A percentile compares a stretch with the other conserved stretches of the same genome.
Conservation (phyloP, 2,113 vertebrate genomes). For the Eolophus roseicapilla region DNA sequence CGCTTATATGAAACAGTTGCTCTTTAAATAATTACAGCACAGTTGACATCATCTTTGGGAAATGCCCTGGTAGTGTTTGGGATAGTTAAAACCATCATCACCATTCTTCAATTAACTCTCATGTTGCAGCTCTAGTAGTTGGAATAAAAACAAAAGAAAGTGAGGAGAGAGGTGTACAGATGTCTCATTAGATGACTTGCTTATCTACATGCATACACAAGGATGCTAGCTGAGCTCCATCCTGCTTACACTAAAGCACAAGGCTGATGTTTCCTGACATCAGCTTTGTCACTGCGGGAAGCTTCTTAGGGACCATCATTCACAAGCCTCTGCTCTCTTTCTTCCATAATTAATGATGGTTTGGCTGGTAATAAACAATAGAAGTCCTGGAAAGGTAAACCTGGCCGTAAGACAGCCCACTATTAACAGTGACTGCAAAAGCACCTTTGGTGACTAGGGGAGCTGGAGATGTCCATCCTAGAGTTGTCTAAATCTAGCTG, state of each 20-base stretch:
- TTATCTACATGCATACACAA: neutral
- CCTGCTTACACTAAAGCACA: neutral
- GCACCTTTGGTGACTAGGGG: neutral
- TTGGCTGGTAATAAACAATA: neutral
- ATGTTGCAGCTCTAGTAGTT: neutral
- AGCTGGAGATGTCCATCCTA: neutral
- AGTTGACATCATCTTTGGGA: neutral
- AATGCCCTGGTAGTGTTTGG: neutral
- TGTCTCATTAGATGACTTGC: neutral
- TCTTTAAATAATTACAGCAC: neutral
- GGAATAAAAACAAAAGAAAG: neutral
- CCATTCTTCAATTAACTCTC: neutral
- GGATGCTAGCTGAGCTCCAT: neutral
- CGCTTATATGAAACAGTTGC: neutral
- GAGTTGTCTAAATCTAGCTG: neutral
- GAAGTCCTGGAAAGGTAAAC: neutral
- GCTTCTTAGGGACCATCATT: neutral
- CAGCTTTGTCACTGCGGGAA: neutral
- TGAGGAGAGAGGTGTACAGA: neutral
- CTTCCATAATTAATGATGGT: neutral
- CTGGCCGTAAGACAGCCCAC: neutral
- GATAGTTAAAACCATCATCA: conserved; percentile 23
- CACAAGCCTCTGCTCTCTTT: neutral
- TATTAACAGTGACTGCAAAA: neutral
- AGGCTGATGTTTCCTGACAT: neutral